phyloP scores from a whole-genome alignment of 1,140 invertebrate genomes.

The Scaptomyza montana region DNA sequence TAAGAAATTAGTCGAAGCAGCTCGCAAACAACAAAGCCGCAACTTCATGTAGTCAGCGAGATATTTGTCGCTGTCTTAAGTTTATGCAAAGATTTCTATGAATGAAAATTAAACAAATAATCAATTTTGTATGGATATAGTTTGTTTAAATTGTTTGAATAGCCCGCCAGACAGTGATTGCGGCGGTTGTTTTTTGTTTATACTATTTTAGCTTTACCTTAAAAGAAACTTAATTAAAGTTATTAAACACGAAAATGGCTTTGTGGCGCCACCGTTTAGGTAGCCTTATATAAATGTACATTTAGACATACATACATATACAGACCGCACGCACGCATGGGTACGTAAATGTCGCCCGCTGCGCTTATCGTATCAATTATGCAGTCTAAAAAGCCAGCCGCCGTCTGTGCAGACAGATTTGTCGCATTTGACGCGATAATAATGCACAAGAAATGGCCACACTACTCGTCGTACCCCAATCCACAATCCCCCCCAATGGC shows the following conservation, averaged over 20 bases:
- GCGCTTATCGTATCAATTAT: conserved; percentile 74
- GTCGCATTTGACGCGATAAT: conserved; percentile 81
- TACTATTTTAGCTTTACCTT: conserved; percentile 35
- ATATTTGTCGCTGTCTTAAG: conserved; percentile 65
- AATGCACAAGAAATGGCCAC: conserved; percentile 66
- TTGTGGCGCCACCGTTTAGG: conserved; percentile 72
- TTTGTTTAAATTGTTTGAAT: neutral
- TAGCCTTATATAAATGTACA: conserved; percentile 25
- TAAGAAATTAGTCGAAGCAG: conserved; percentile 70
- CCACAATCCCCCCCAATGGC: conserved; percentile 29
- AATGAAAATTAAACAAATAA: conserved; percentile 51
- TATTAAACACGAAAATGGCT: conserved; percentile 63
- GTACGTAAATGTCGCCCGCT: conserved; percentile 30
- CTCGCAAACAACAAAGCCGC: conserved; percentile 23
- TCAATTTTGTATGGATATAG: neutral
- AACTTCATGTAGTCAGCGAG: conserved; percentile 59
- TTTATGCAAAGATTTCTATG: conserved; percentile 73
- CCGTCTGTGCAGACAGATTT: conserved; percentile 72
- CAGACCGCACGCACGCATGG: conserved; percentile 63
- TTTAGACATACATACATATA: neutral
- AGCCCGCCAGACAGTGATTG: neutral
- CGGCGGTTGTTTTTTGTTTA: conserved; percentile 8
- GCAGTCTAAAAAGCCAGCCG: conserved; percentile 68
- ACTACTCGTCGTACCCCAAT: conserved; percentile 24
- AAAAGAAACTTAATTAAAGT: conserved; percentile 75